These are phyloP conservation scores for Plecturocebus donacophilus DNA, from an alignment of 2,113 vertebrate genomes.

Conservation along the genomic window DNA sequence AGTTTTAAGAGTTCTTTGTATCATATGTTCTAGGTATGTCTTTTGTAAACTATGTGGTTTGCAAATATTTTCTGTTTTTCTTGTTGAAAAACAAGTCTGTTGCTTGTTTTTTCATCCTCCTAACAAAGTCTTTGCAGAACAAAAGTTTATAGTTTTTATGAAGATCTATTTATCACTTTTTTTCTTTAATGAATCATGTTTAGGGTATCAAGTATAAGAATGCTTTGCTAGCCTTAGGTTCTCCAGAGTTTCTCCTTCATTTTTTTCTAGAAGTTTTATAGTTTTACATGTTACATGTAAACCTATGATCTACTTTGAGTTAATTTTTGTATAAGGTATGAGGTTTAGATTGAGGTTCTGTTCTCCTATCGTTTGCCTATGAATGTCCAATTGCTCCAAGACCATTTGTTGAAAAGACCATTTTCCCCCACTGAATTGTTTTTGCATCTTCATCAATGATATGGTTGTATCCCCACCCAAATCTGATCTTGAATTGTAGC, in stretches of 20 bases:
- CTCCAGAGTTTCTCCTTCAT: neutral
- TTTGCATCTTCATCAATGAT: neutral
- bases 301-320: neutral
- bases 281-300: conserved; percentile 4
- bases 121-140: neutral
- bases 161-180: neutral
- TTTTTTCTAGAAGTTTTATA: neutral
- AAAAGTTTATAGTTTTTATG: neutral
- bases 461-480: too few relatives aligned
- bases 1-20: neutral
- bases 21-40: neutral
- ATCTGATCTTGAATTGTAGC: too few relatives aligned
- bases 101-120: neutral
- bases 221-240: neutral
- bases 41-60: neutral
- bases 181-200: neutral
- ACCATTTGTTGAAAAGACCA: neutral
- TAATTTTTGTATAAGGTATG: neutral
- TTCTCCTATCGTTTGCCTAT: neutral
- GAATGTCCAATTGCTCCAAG: neutral
- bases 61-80: neutral
- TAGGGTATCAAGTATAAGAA: neutral
- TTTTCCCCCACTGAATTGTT: neutral
- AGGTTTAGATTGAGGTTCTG: neutral
- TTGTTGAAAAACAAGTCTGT: neutral